Percentiles rank a stretch among this genome's conserved stretches.
phyloP scores from a whole-genome alignment of 2,888 invertebrate species.

The Hemaris fuciformis region DNA sequence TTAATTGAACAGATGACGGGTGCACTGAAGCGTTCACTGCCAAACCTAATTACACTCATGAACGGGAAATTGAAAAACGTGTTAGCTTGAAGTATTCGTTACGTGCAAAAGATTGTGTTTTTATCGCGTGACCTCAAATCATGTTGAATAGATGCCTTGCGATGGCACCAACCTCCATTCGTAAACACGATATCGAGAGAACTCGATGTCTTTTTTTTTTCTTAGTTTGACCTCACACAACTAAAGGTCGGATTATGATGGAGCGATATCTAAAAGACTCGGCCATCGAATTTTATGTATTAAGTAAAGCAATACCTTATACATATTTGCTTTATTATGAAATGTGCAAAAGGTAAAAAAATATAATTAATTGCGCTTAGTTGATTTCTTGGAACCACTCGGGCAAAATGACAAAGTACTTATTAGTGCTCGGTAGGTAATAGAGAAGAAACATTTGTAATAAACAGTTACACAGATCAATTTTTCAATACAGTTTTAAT shows the following conservation, averaged over 20 bases:
- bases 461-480: too few relatives aligned
- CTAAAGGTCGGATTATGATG: slow-evolving; percentile 10
- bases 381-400: too few relatives aligned
- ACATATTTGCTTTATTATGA: neutral
- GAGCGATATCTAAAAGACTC: too few relatives aligned
- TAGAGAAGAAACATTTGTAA: too few relatives aligned
- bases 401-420: too few relatives aligned
- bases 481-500: too few relatives aligned
- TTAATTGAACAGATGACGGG: slow-evolving; percentile 25
- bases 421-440: too few relatives aligned
- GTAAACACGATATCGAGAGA: slow-evolving; percentile 16
- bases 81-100: slow-evolving; percentile 9
- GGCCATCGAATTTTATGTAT: too few relatives aligned
- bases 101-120: slow-evolving; percentile 26
- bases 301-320: too few relatives aligned
- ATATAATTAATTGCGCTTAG: too few relatives aligned
- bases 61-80: neutral
- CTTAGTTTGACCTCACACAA: slow-evolving; percentile 12
- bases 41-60: slow-evolving; percentile 13
- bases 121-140: slow-evolving; percentile 41
- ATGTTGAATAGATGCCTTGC: slow-evolving; percentile 23
- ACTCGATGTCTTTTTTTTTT: slow-evolving; percentile 16
- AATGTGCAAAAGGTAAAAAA: too few relatives aligned
- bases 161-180: slow-evolving; percentile 26
- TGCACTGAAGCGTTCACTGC: neutral